Evolutionary conservation across 2,113 vertebrate species (phyloP), one percentile per base, ranked within the genome.

Genomic region (Sporophila hypoxantha): DNA sequence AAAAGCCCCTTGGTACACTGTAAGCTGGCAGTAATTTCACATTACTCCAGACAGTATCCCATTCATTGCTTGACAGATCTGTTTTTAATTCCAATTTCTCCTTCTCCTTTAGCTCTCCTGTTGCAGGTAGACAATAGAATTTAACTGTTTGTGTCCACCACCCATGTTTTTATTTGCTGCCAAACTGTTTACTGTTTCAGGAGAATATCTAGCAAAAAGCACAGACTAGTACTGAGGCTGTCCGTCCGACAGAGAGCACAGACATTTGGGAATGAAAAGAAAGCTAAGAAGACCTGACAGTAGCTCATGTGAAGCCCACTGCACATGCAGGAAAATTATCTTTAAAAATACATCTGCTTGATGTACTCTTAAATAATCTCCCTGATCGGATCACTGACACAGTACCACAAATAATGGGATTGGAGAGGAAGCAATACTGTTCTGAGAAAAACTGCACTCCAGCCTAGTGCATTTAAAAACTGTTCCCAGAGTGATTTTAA

Each of bases 131-230:
- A 68, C 87, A 85, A 52, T 16, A 55, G 32, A 53, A 74, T 76
- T 94, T 94, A 91, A 89, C 91, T 91, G 65, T 74, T 93, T 84
- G 37, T 77, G 57, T 66, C 61, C 66, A 83, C 57, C 23, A 41
- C 6, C 17, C 12, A 9, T 32, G 44, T 5, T 30, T 88, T 85
- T 74, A 61, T 71, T 60, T 71, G 19, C 29, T 71, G 19, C 19
- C 30, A 79, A 76, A 82, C 19, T 27, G 11, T 57, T 91, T 52
- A 47, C 26, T 42, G 8, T 46, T 90, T 84, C 70, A 59, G 37
- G n/a, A 66, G 49, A 56, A 14, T 47, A 79, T 44, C 30, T 70
- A 82, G n/a, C 25, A 84, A 79, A 79, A 73, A 55, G 13, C 34
- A 78, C 25, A 47, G 36, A 39, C 3, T 36, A 65, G 14, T 59